Base-by-base conservation (phyloP, 37 sponge, comb jelly and placozoan genomes). In the Cladorhizidae sp. region DNA sequence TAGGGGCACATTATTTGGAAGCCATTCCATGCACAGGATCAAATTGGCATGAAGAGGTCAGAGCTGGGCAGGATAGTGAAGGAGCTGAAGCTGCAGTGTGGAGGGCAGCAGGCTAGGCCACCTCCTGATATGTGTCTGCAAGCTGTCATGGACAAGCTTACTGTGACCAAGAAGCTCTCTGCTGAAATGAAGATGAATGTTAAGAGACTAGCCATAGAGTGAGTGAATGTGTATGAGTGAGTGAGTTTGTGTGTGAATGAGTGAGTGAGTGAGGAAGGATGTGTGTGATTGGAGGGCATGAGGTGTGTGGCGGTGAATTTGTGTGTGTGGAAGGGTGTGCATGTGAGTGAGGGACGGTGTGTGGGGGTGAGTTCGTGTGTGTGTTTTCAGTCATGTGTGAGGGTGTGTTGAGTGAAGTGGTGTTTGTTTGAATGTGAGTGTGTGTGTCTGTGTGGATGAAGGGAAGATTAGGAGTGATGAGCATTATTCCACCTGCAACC, bases 11-110 rank as follows among this genome's bases (percentile, higher is more conserved):
- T n/a, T 9, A 59, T 59, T 59, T 59, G 3, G n/a, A 23, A 17
- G 3, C 31, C n/a, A n/a, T 31, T 71, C 18, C 15, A 36, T 43
- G n/a, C 11, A 9, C 25, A 71, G 71, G 45, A 18, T 26, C n/a
- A 43, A 43, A 1, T 71, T 18, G 43, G 37, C 22, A 41, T 71
- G n/a, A 41, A 40, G 5, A 22, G 14, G 45, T 8, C 22, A 22
- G 1, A 17, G 40, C 71, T 71, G 22, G 42, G 71, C 11, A 71
- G 45, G 41, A 42, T 25, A 71, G 71, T 71, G 21, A 71, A 42
- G 26, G 28, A 28, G 61, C 3, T 59, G 12, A 71, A 71, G 45
- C n/a, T 22, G 15, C 42, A 42, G 2, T 31, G 45, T 17, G 15
- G 41, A 14, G 43, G 22, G 1, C 23, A 42, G 41, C 23, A 43